A percentile compares a stretch with the other conserved stretches of the same genome.
Conservation (phyloP, 1,140 invertebrate genomes). For the Orchestia grillus region DNA sequence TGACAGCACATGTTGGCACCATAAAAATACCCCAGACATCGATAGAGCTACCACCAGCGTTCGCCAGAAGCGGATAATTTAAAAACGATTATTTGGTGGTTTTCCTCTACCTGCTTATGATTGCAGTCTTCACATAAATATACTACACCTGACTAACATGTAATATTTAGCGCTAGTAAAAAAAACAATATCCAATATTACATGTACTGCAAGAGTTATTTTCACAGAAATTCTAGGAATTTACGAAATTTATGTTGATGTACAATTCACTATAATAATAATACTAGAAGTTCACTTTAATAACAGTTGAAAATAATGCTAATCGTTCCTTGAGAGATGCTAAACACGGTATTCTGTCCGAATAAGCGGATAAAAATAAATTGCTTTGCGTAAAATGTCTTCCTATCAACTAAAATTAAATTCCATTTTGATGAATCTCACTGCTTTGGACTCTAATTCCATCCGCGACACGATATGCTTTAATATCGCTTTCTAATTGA, state of each 20-base stretch:
- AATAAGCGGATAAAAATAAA: too few species aligned
- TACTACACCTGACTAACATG: neutral
- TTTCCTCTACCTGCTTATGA: neutral
- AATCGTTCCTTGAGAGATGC: neutral
- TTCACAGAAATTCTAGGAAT: neutral
- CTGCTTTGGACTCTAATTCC: neutral
- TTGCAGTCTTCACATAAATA: neutral
- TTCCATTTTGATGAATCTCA: neutral
- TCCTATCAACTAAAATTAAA: too few species aligned
- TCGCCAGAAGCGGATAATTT: too few species aligned
- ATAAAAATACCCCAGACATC: neutral
- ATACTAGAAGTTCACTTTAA: neutral
- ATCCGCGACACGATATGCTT: neutral
- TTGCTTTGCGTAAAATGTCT: neutral
- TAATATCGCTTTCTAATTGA: neutral
- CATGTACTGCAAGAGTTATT: neutral
- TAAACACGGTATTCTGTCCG: neutral
- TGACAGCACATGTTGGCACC: neutral
- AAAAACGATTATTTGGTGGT: neutral
- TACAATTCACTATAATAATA: neutral
- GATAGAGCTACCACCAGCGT: too few species aligned
- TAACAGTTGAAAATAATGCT: neutral
- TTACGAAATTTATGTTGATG: neutral
- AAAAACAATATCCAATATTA: neutral
- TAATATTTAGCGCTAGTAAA: neutral